These are phyloP conservation scores for Carposina sasakii DNA, from an alignment of 1,140 invertebrate genomes.

Conservation along the genomic window DNA sequence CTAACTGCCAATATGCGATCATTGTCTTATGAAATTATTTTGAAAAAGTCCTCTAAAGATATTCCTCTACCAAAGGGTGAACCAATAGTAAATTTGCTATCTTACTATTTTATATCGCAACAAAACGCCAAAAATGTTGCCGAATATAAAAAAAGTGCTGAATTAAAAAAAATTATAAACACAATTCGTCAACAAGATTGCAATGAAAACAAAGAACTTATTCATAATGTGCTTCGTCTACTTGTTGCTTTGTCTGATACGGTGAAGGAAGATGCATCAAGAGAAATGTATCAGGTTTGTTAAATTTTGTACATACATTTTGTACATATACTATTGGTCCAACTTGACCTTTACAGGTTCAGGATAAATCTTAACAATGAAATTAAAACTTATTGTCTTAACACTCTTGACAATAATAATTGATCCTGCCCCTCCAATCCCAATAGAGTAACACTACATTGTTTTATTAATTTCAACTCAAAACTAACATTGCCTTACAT, in stretches of 20 bases:
- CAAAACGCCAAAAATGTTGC: constrained; percentile 46
- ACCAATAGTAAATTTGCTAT: constrained; percentile 46
- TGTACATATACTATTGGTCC: too few species aligned
- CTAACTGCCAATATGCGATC: constrained; percentile 49
- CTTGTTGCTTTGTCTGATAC: constrained; percentile 40
- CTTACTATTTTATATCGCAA: constrained; percentile 46
- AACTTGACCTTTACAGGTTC: too few species aligned
- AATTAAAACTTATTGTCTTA: too few species aligned
- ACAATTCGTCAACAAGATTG: constrained; percentile 32
- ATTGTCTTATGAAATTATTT: constrained; percentile 53
- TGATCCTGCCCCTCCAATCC: too few species aligned
- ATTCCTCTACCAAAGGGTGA: constrained; percentile 25
- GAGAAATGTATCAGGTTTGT: constrained; percentile 48
- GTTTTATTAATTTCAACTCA: too few species aligned
- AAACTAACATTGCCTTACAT: background rate
- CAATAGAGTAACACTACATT: too few species aligned
- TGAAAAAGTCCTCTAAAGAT: constrained; percentile 40
- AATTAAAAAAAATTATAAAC: constrained; percentile 46
- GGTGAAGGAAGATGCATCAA: constrained; percentile 37
- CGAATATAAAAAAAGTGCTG: constrained; percentile 45
- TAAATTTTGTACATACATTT: too few species aligned
- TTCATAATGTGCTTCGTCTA: constrained; percentile 39
- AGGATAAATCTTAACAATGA: too few species aligned
- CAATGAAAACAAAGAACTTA: constrained; percentile 35
- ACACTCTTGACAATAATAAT: too few species aligned